Evolutionary conservation across 2,888 invertebrate genomes (phyloP).

Genomic region (Mamestra brassicae): DNA sequence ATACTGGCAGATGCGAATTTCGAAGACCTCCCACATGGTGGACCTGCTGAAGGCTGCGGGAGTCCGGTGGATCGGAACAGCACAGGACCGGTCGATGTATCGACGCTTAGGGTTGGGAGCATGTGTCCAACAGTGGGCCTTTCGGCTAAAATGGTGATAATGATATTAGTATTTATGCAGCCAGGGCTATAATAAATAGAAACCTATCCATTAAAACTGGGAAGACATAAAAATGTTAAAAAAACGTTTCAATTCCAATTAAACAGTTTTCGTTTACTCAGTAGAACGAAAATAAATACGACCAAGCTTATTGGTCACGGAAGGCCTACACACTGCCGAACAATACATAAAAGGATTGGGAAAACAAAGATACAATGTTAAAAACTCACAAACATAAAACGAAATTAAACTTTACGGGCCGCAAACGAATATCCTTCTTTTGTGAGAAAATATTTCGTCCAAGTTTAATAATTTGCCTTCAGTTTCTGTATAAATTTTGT

Average conservation of each 20-base stretch:
- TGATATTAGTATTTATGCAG: no score
- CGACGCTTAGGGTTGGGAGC: no score
- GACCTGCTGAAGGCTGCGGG: no score
- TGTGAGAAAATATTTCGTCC: slow-evolving; percentile 66
- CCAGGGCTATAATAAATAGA: no score
- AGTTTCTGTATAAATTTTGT: slow-evolving; percentile 62
- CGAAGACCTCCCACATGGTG: no score
- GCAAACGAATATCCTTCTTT: slow-evolving; percentile 62
- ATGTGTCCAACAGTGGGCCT: no score
- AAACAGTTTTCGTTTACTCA: neutral
- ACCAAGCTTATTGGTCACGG: slow-evolving; percentile 15
- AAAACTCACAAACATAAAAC: slow-evolving; percentile 48
- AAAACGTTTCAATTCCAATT: slow-evolving; percentile 23
- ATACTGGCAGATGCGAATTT: no score
- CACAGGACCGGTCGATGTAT: no score
- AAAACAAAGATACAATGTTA: slow-evolving; percentile 36
- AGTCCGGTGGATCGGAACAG: no score
- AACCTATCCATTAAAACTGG: no score
- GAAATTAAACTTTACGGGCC: slow-evolving; percentile 62
- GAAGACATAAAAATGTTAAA: neutral
- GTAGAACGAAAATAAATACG: slow-evolving; percentile 24
- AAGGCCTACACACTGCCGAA: slow-evolving; percentile 33
- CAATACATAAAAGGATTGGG: slow-evolving; percentile 44
- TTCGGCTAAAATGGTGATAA: no score
- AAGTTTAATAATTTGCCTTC: slow-evolving; percentile 75